Evolutionary conservation across 2,113 vertebrate genomes (phyloP).

Genomic region (Leuciscus idus): DNA sequence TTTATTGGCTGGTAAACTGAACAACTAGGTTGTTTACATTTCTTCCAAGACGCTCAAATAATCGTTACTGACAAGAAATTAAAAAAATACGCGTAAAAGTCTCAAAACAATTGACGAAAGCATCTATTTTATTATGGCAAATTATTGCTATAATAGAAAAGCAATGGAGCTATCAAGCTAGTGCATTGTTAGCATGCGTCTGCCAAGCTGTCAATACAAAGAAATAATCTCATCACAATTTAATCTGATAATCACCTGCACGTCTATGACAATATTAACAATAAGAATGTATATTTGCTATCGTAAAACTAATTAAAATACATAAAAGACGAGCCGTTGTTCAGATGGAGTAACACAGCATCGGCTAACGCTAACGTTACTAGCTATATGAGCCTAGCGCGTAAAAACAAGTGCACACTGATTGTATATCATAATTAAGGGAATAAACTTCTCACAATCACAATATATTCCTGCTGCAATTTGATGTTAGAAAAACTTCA

Average conservation of each 20-base stretch:
- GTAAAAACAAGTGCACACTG: not conserved
- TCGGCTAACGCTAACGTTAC: constrained; percentile 17
- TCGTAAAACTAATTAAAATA: not conserved
- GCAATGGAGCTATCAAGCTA: constrained; percentile 5
- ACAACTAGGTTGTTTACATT: constrained; percentile 4
- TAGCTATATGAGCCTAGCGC: not conserved
- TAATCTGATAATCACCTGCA: not conserved
- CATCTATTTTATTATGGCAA: not conserved
- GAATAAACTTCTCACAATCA: not conserved
- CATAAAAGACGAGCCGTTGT: not conserved
- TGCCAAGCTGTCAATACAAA: constrained; percentile 41
- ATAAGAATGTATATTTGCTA: not conserved
- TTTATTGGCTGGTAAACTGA: not conserved
- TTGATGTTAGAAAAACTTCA: not conserved
- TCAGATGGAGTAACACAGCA: not conserved
- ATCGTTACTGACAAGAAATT: not conserved
- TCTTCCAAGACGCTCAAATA: not conserved
- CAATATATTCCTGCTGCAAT: not conserved
- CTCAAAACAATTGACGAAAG: not conserved
- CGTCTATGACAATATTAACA: not conserved
- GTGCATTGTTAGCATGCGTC: constrained; percentile 40
- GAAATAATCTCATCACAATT: constrained; percentile 19
- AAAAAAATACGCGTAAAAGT: not conserved
- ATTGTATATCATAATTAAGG: not conserved
- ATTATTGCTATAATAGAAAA: not conserved